These are phyloP conservation scores for Cyrtonyx montezumae DNA, from an alignment of 2,113 vertebrate species.

Conservation along the genomic window DNA sequence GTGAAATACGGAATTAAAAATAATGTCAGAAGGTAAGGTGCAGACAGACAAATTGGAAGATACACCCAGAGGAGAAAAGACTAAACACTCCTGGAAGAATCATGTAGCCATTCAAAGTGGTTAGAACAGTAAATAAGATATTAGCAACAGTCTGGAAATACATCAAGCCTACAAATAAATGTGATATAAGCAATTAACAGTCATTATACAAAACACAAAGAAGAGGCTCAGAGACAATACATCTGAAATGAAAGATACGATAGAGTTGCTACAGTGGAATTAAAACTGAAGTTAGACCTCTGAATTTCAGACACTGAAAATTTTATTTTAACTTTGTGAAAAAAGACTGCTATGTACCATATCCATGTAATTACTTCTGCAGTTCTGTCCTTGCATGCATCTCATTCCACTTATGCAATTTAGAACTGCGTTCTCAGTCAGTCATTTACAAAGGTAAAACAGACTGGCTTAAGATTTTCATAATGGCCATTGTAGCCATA, in stretches of 20 bases:
- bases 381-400: neutral
- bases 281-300: neutral
- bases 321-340: slow-evolving; percentile 10
- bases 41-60: slow-evolving; percentile 4
- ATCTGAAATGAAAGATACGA: slow-evolving; percentile 44
- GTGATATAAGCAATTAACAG: slow-evolving; percentile 44
- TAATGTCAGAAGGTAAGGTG: neutral
- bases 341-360: neutral
- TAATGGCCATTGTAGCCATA: slow-evolving; percentile 24
- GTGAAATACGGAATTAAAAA: neutral
- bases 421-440: neutral
- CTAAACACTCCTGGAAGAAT: neutral
- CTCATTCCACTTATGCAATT: neutral
- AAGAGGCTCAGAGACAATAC: neutral
- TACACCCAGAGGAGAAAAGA: neutral
- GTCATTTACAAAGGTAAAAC: slow-evolving; percentile 42
- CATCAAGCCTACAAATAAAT: slow-evolving; percentile 50
- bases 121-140: slow-evolving; percentile 47
- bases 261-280: slow-evolving; percentile 17
- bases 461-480: neutral
- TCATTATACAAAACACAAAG: slow-evolving; percentile 24
- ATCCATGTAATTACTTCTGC: neutral
- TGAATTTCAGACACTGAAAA: slow-evolving; percentile 10
- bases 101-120: slow-evolving; percentile 3
- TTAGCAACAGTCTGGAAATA: slow-evolving; percentile 31